Evolutionary conservation across 2,113 vertebrate genomes (phyloP).

Genomic region (Sphaerodactylus townsendi): DNA sequence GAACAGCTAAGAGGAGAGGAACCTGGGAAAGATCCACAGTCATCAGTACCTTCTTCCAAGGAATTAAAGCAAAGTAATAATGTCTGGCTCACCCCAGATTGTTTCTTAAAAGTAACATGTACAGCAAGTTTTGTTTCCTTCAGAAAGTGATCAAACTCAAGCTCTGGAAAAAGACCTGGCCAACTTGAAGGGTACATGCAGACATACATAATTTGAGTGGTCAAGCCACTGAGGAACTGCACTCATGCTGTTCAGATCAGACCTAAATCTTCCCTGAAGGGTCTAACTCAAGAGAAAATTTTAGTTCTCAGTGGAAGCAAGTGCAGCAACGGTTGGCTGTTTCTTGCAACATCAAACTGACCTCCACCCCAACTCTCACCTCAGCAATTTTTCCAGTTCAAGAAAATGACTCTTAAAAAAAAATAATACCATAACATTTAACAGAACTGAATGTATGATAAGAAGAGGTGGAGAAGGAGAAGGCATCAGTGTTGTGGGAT

Average conservation of each 20-base stretch:
- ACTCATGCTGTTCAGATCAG: background rate
- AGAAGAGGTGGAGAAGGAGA: background rate
- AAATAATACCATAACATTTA: background rate
- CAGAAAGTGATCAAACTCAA: background rate
- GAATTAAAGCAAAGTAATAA: no score
- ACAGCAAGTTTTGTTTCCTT: background rate
- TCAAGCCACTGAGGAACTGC: background rate
- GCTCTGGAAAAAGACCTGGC: background rate
- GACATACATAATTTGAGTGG: background rate
- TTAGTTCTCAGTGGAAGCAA: background rate
- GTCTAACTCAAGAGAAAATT: background rate
- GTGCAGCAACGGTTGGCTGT: background rate
- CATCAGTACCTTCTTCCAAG: no score
- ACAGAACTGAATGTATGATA: background rate
- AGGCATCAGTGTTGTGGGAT: background rate
- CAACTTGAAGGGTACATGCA: background rate
- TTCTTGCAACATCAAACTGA: background rate
- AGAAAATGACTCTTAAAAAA: background rate
- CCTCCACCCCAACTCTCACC: background rate
- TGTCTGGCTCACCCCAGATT: background rate
- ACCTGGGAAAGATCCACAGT: no score
- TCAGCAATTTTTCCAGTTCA: background rate
- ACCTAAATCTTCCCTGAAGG: background rate
- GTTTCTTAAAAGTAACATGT: background rate
- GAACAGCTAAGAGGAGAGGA: no score